A percentile compares a stretch with the other conserved stretches of the same genome.
Evolutionary conservation across 92 coral and sea anemone genomes (phyloP).

Genomic region (Epizoanthus rinbou): DNA sequence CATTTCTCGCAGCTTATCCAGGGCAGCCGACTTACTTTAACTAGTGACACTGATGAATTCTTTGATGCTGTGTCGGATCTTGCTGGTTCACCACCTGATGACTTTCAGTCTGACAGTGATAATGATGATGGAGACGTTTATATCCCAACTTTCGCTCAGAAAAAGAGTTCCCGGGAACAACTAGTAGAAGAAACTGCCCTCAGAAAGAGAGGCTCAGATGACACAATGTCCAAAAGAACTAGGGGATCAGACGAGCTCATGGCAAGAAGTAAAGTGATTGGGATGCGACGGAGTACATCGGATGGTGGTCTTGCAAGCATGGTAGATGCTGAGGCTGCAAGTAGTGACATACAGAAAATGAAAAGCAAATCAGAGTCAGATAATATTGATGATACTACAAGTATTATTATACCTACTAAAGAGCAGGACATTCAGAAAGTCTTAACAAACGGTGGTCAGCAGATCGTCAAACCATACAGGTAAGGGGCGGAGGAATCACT

Average conservation of each 20-base stretch:
- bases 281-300: conserved; percentile 26
- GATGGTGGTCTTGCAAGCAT: conserved; percentile 29
- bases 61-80: conserved; percentile 87
- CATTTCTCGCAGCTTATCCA: conserved; percentile 56
- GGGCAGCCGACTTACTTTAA: conserved; percentile 70
- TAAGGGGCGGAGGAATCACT: background rate
- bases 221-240: background rate
- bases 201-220: conserved; percentile 11
- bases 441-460: conserved; percentile 32
- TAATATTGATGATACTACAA: background rate
- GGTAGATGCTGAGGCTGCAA: conserved; percentile 1
- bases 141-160: conserved; percentile 64
- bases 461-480: conserved; percentile 13
- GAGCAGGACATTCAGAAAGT: conserved; percentile 6
- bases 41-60: conserved; percentile 79
- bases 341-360: conserved; percentile 35
- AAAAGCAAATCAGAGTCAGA: conserved; percentile 41
- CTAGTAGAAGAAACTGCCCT: background rate
- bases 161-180: background rate
- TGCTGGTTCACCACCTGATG: conserved; percentile 68
- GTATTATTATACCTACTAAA: background rate
- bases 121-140: conserved; percentile 81
- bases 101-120: conserved; percentile 77
- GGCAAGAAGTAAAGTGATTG: background rate
- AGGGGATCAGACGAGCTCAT: background rate